Conservation (phyloP, 2,888 invertebrate species). For the Alloplasta piceator region DNA sequence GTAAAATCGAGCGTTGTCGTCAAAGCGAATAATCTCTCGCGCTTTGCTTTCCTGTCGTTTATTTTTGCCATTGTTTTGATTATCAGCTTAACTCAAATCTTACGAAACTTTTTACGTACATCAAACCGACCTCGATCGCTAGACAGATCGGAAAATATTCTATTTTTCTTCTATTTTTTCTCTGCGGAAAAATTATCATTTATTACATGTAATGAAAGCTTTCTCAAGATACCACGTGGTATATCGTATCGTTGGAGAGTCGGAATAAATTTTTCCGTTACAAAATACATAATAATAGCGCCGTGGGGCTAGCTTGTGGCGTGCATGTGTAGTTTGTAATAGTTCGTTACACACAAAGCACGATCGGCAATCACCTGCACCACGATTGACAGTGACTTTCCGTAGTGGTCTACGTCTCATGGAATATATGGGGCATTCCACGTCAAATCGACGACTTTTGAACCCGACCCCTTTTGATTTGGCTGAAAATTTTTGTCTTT, state of each 20-base stretch:
- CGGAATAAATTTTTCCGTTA: constrained; percentile 37
- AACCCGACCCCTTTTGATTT: too few species aligned
- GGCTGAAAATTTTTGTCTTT: too few species aligned
- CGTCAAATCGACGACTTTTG: too few species aligned
- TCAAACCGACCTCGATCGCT: constrained; percentile 30
- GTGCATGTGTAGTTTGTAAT: neutral
- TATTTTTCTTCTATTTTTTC: constrained; percentile 10
- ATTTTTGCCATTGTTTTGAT: too few species aligned
- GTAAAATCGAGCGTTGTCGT: too few species aligned
- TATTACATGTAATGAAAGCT: constrained; percentile 41
- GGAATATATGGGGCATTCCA: too few species aligned
- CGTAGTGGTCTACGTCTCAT: neutral
- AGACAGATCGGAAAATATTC: neutral
- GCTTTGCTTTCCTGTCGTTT: too few species aligned
- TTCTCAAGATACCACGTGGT: constrained; percentile 30
- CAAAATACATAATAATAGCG: constrained; percentile 24
- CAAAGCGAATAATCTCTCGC: too few species aligned
- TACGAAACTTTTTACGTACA: constrained; percentile 36
- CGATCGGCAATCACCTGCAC: constrained; percentile 17
- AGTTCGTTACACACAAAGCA: neutral
- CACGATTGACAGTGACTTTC: constrained; percentile 9
- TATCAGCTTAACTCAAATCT: neutral
- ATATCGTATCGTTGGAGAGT: constrained; percentile 21
- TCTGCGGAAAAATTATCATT: constrained; percentile 41
- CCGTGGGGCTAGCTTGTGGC: constrained; percentile 41